A percentile compares a stretch with the other conserved stretches of the same genome.
Evolutionary conservation across 2,888 invertebrate genomes (phyloP).

Genomic region (Parapristionchus giblindavisi): DNA sequence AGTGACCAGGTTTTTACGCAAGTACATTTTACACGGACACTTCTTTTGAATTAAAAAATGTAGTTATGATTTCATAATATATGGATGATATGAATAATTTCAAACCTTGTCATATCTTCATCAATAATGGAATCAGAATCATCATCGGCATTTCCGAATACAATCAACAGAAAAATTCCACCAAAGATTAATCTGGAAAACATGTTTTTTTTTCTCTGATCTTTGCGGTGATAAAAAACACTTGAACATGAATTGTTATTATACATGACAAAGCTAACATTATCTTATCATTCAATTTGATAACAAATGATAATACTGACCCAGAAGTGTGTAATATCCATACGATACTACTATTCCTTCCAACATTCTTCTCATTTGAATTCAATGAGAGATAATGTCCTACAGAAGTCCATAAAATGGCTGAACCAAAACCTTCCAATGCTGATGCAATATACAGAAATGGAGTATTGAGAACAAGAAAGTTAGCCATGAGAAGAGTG

Average conservation of each 20-base stretch:
- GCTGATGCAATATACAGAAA: conserved; percentile 43
- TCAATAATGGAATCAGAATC: conserved; percentile 16
- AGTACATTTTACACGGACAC: too few species aligned
- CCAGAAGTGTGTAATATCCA: conserved; percentile 44
- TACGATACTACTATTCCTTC: conserved; percentile 40
- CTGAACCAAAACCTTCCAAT: conserved; percentile 28
- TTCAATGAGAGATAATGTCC: conserved; percentile 44
- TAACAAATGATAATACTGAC: too few species aligned
- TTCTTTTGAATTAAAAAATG: too few species aligned
- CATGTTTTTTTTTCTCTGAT: background rate
- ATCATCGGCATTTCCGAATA: conserved; percentile 19
- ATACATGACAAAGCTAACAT: too few species aligned
- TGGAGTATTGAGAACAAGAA: conserved; percentile 40
- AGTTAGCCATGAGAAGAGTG: conserved; percentile 44
- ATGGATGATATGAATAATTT: background rate
- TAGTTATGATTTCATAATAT: background rate
- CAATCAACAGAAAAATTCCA: conserved; percentile 32
- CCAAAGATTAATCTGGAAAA: conserved; percentile 31
- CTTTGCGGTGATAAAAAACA: too few species aligned
- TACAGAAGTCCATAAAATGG: conserved; percentile 44
- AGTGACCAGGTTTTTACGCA: too few species aligned
- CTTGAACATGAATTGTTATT: too few species aligned
- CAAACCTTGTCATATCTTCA: conserved; percentile 18
- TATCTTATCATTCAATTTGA: too few species aligned
- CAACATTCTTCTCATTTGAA: conserved; percentile 42